These are phyloP conservation scores for Leptinotarsa undecemlineata DNA, from an alignment of 1,140 invertebrate genomes.

Conservation along the genomic window DNA sequence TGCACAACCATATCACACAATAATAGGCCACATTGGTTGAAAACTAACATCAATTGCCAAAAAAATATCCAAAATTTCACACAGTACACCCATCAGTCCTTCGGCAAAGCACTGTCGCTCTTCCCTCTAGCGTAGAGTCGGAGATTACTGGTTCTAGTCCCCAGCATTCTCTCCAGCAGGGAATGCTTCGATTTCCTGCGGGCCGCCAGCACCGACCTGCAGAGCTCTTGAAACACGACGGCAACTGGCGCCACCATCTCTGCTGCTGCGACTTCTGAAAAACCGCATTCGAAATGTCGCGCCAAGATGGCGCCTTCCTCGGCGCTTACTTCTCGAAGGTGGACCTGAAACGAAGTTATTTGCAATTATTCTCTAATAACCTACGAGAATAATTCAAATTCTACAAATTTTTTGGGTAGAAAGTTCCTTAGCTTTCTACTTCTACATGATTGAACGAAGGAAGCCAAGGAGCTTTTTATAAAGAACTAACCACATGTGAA, in stretches of 20 bases:
- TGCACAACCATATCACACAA: too few relatives aligned
- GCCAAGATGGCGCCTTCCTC: constrained; percentile 88
- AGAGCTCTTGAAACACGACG: constrained; percentile 80
- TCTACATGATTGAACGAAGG: too few relatives aligned
- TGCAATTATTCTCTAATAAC: too few relatives aligned
- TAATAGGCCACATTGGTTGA: too few relatives aligned
- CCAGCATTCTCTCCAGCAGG: constrained; percentile 74
- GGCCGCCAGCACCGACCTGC: constrained; percentile 76
- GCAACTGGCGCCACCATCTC: constrained; percentile 81
- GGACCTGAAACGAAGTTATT: constrained; percentile 56
- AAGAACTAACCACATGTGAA: too few relatives aligned
- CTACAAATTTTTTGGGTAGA: too few relatives aligned
- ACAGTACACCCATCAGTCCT: constrained; percentile 63
- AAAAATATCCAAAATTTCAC: neutral
- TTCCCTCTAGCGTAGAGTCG: constrained; percentile 79
- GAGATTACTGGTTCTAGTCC: constrained; percentile 69
- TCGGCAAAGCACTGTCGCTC: constrained; percentile 81
- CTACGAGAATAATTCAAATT: too few relatives aligned
- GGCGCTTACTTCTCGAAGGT: constrained; percentile 83
- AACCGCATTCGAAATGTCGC: constrained; percentile 84
- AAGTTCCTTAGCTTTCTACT: too few relatives aligned
- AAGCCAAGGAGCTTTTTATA: too few relatives aligned
- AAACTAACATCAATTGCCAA: too few relatives aligned
- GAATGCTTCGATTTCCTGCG: constrained; percentile 84
- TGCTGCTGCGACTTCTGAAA: constrained; percentile 86